phyloP scores from a whole-genome alignment of 2,797 vertebrate species.

The Ispidina lecontei region DNA sequence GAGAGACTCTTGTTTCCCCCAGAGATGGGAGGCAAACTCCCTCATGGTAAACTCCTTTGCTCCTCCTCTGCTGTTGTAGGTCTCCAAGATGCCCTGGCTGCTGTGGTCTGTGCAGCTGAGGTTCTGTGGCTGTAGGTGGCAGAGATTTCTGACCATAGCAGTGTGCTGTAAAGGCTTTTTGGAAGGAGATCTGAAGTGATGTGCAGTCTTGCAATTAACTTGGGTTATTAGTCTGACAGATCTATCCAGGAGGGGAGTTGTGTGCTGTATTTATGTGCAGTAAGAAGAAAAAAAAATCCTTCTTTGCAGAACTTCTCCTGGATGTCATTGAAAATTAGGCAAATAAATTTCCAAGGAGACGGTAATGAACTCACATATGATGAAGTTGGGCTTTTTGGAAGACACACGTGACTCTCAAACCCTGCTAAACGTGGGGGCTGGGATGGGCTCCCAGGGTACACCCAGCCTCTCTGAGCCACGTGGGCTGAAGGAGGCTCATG shows the following conservation, averaged over 20 bases:
- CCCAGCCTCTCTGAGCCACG: background rate
- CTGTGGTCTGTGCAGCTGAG: background rate
- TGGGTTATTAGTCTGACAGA: background rate
- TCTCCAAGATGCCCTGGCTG: background rate
- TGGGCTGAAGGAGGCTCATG: background rate
- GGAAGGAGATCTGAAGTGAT: background rate
- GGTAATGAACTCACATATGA: background rate
- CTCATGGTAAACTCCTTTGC: background rate
- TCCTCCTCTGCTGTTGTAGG: background rate
- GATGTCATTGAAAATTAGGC: background rate
- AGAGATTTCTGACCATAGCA: too few species aligned
- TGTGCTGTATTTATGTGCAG: background rate
- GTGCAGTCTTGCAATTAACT: background rate
- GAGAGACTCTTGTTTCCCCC: background rate
- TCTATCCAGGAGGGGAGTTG: background rate
- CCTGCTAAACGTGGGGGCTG: background rate
- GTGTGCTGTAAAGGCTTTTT: background rate
- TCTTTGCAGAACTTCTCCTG: background rate
- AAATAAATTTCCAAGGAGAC: background rate
- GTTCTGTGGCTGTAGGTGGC: background rate
- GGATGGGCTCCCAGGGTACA: background rate
- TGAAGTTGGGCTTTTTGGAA: background rate
- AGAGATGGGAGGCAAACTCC: background rate
- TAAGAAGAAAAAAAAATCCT: background rate
- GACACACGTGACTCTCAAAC: background rate